Evolutionary conservation across 2,888 invertebrate genomes (phyloP).

Genomic region (Thereva nobilitata): DNA sequence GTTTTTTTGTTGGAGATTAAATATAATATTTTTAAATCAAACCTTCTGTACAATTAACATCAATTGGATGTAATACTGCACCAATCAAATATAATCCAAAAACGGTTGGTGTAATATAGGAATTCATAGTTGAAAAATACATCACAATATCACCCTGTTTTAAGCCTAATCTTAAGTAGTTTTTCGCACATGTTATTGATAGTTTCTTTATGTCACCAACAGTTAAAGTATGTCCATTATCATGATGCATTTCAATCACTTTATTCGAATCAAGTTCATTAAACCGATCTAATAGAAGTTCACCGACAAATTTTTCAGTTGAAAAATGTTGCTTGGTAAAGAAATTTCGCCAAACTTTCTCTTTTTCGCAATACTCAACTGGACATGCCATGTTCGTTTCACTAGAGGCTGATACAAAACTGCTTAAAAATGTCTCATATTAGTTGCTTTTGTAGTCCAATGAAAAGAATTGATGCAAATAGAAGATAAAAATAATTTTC

Average conservation of each 20-base stretch:
- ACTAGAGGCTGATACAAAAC: too few species aligned
- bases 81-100: constrained; percentile 21
- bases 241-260: constrained; percentile 16
- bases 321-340: background rate
- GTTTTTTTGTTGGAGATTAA: too few species aligned
- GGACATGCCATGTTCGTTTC: constrained; percentile 2
- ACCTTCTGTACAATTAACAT: constrained; percentile 22
- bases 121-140: constrained; percentile 6
- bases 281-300: constrained; percentile 11
- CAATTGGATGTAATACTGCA: constrained; percentile 12
- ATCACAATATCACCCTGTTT: constrained; percentile 20
- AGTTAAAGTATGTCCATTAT: constrained; percentile 6
- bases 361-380: background rate
- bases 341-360: constrained; percentile 8
- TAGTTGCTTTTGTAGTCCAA: too few species aligned
- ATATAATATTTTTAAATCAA: background rate
- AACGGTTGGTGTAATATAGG: constrained; percentile 13
- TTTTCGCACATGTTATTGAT: constrained; percentile 2
- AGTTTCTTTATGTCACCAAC: background rate
- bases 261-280: constrained; percentile 10
- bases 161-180: background rate
- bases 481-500: too few species aligned
- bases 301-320: background rate
- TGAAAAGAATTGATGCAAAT: too few species aligned
- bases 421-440: too few species aligned